Evolutionary conservation across 2,797 vertebrate species (phyloP).

Genomic region (Meda fulgida): DNA sequence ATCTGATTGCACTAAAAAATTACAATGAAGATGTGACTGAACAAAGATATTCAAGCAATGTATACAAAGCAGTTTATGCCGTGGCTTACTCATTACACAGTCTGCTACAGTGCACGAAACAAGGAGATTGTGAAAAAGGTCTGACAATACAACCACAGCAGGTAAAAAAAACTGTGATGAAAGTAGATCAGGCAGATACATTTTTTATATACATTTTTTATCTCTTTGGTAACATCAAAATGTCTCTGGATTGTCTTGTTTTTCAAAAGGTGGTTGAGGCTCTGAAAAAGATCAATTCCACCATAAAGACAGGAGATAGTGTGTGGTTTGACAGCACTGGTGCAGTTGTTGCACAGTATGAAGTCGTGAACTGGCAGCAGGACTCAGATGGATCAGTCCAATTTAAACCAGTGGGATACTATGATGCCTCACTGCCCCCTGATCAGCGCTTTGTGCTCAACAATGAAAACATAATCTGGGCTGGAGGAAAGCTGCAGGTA

Average conservation of each 20-base stretch:
- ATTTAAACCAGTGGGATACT: conserved; percentile 77
- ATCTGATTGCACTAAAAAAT: conserved; percentile 64
- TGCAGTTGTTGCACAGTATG: conserved; percentile 72
- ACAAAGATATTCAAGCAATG: conserved; percentile 72
- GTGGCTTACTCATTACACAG: conserved; percentile 74
- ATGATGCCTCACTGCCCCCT: conserved; percentile 72
- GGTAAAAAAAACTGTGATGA: conserved; percentile 60
- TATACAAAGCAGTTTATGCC: conserved; percentile 78
- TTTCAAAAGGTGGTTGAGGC: conserved; percentile 69
- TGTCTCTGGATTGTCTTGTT: background rate
- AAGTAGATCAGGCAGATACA: background rate
- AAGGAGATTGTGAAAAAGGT: conserved; percentile 64
- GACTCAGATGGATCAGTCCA: conserved; percentile 64
- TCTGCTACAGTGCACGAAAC: conserved; percentile 66
- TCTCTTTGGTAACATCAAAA: background rate
- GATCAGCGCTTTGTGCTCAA: conserved; percentile 71
- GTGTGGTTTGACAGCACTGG: conserved; percentile 78
- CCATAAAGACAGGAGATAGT: conserved; percentile 68
- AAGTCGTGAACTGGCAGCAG: conserved; percentile 79
- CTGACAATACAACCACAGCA: conserved; percentile 66
- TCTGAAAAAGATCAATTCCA: conserved; percentile 75
- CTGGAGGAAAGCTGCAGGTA: conserved; percentile 68
- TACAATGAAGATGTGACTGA: conserved; percentile 71
- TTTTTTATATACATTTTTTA: no score
- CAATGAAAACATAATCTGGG: conserved; percentile 70